phyloP scores from a whole-genome alignment of 2,113 vertebrate species.

The Xiphorhynchus elegans region DNA sequence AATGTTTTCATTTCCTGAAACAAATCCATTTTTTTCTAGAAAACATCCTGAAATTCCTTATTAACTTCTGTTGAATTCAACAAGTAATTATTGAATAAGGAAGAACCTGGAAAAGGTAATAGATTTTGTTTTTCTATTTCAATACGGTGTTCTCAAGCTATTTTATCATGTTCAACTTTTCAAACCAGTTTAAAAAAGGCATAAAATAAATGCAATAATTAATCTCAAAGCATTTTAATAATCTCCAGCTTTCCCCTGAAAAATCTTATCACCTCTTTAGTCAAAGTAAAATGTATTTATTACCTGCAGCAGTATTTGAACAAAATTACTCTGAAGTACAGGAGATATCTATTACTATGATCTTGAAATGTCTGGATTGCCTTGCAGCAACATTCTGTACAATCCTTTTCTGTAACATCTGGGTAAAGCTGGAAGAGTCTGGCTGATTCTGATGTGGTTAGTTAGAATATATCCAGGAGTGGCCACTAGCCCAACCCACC shows the following conservation, averaged over 20 bases:
- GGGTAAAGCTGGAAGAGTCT: not conserved
- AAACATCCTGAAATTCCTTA: not conserved
- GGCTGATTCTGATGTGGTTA: rapidly evolving
- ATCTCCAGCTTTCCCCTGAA: not conserved
- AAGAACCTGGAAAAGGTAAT: not conserved
- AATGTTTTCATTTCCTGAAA: not conserved
- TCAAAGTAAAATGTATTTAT: not conserved
- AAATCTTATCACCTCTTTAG: not conserved
- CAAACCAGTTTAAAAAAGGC: not conserved
- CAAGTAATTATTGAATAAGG: not conserved
- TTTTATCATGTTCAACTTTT: not conserved
- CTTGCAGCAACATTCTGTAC: not conserved
- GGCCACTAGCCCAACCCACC: not conserved
- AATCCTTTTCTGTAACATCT: not conserved
- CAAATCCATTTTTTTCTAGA: not conserved
- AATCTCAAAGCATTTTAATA: not conserved
- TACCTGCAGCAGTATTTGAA: not conserved
- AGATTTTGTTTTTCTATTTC: not conserved
- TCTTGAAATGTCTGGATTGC: not conserved
- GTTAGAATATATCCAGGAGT: not conserved
- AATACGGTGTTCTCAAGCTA: not conserved
- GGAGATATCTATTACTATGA: not conserved
- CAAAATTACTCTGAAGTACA: not conserved
- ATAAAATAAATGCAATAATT: not conserved
- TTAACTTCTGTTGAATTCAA: not conserved